Base-by-base conservation (phyloP, 2,888 invertebrate species). In the Kryphioiulus occultus region DNA sequence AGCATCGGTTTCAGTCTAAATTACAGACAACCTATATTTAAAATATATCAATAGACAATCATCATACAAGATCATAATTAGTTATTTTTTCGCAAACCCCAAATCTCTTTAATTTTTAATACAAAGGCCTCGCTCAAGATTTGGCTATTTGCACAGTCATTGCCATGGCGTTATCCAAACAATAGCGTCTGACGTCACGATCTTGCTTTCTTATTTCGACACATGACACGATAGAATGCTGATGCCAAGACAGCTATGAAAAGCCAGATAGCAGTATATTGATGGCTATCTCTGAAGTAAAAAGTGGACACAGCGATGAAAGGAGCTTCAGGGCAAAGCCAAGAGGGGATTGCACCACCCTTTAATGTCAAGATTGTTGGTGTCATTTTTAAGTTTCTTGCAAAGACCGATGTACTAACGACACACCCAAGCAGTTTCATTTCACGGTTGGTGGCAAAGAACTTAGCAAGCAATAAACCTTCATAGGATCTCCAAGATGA, bases 391-490 rank as follows among this genome's bases (percentile, higher is more conserved):
- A 68, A 68, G 68, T 68, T 68, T 26, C 68, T 68, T 68, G 68
- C 26, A 26, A 26, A n/a, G 26, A 26, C 68, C 26, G 68, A 26
- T 68, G 68, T n/a, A 68, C 26, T 68, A 68, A 68, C 22, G 1
- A 68, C 68, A 26, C 22, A n/a, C 3, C 68, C 26, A 19, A 22
- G 68, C 68, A 22, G 68, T 68, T 68, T 68, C 68, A 68, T 68
- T 68, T 68, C 68, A 68, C 68, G 68, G 68, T 68, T 68, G 68
- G 68, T 3, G 68, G 68, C 68, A 68, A 68, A 68, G 68, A 68
- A 68, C 68, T 68, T 68, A 68, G 68, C 68, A 68, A 68, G 68
- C 68, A 68, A 68, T 68, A 68, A 68, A 68, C 68, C n/a, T 26
- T 68, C 19, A 26, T 26, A 68, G 26, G 68, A 68, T 22, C 68